Evolutionary conservation across 1,140 invertebrate genomes (phyloP).

Genomic region (Ridgeia piscesae): DNA sequence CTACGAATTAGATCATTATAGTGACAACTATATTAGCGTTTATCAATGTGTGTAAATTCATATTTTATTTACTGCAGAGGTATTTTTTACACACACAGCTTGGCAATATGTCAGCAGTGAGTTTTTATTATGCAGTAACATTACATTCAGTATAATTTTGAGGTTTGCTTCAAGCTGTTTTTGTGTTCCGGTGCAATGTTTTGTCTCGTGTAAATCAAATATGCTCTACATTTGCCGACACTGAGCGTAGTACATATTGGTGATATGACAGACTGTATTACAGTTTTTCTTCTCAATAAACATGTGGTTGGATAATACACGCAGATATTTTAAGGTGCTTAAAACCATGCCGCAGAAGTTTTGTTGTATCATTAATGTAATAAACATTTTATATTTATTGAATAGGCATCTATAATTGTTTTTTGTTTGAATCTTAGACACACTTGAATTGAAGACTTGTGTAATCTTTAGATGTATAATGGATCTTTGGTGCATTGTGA

Average conservation of each 20-base stretch:
- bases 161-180: not conserved
- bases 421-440: not conserved
- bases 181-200: not conserved
- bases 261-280: not conserved
- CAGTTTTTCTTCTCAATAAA: not conserved
- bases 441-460: no score
- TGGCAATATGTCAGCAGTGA: not conserved
- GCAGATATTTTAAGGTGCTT: not conserved
- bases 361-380: not conserved
- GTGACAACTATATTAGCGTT: no score
- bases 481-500: no score
- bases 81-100: no score
- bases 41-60: no score
- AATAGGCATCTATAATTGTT: not conserved
- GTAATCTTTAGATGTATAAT: no score
- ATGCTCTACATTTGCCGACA: no score
- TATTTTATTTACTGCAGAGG: no score
- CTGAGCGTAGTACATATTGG: not conserved
- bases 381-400: conserved; percentile 7
- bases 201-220: not conserved
- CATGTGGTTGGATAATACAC: not conserved
- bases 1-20: no score
- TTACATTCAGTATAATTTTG: no score
- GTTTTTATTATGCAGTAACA: not conserved
- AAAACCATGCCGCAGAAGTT: not conserved